Evolutionary conservation across 2,797 vertebrate species (phyloP).

Genomic region (Antennarius maculatus): DNA sequence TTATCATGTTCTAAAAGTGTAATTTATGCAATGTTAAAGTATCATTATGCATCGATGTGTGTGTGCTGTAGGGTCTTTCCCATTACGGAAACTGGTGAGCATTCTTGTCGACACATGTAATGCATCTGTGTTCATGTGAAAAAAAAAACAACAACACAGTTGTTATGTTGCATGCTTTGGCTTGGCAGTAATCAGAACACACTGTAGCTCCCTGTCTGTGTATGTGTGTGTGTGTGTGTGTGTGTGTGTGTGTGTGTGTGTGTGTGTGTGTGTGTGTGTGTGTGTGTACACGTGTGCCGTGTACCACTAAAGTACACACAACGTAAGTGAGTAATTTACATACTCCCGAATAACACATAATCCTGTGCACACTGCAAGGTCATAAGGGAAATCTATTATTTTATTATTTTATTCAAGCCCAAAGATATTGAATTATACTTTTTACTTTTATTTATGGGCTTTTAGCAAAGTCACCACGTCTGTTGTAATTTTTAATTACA

Average conservation of each 20-base stretch:
- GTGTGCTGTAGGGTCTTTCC: constrained; percentile 62
- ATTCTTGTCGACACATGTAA: constrained; percentile 73
- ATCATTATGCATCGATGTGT: constrained; percentile 70
- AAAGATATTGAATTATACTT: constrained; percentile 2
- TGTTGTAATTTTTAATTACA: no score
- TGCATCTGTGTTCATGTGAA: constrained; percentile 80
- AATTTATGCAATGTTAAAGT: constrained; percentile 53
- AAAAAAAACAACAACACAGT: constrained; percentile 56
- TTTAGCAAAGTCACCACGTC: neutral
- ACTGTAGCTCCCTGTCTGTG: constrained; percentile 66
- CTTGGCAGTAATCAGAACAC: constrained; percentile 74
- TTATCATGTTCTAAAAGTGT: constrained; percentile 60
- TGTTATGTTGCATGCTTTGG: constrained; percentile 80
- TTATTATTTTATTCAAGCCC: constrained; percentile 7
- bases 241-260: constrained; percentile 28
- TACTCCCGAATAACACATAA: constrained; percentile 32
- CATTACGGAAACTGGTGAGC: constrained; percentile 66
- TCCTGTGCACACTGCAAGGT: constrained; percentile 24
- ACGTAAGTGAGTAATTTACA: constrained; percentile 23
- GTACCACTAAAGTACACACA: constrained; percentile 36
- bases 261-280: constrained; percentile 20
- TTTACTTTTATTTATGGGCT: constrained; percentile 4
- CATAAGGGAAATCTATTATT: constrained; percentile 23
- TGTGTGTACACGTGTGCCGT: constrained; percentile 28
- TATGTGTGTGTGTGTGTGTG: constrained; percentile 33